Conservation (phyloP, 2,113 vertebrate species). For the Petromus typicus region DNA sequence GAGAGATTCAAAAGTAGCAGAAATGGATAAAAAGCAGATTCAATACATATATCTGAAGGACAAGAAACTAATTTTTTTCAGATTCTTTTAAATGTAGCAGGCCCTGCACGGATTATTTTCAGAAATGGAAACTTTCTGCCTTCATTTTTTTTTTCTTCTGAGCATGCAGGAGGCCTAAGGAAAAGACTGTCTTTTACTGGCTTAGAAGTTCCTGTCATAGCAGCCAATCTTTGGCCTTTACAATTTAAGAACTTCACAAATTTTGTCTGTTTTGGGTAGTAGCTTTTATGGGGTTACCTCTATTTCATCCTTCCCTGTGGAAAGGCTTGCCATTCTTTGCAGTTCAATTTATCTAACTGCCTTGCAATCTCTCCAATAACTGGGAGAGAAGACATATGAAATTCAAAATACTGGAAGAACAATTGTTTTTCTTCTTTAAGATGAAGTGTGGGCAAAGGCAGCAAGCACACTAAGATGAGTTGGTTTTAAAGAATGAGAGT, state of each 20-base stretch:
- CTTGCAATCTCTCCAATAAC: neutral
- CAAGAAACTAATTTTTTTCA: neutral
- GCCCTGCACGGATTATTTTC: neutral
- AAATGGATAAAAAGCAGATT: neutral
- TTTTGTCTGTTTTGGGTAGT: neutral
- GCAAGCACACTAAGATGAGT: neutral
- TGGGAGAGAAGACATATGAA: neutral
- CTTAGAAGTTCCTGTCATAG: neutral
- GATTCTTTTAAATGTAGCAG: neutral
- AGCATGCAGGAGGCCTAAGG: neutral
- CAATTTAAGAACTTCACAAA: neutral
- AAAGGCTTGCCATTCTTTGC: neutral
- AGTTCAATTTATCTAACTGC: neutral
- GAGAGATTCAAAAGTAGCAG: neutral
- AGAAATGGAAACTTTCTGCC: neutral
- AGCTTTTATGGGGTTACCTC: neutral
- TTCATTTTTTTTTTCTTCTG: neutral
- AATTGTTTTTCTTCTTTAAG: neutral
- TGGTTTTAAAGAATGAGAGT: neutral
- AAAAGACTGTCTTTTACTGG: neutral
- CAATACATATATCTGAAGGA: neutral
- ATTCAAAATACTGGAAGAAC: neutral
- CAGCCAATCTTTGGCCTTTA: neutral
- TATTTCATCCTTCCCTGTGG: neutral
- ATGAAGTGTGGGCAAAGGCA: neutral